Evolutionary conservation across 2,888 invertebrate genomes (phyloP), one percentile per base, ranked within the genome.

Genomic region (Oxyteleia sp.): DNA sequence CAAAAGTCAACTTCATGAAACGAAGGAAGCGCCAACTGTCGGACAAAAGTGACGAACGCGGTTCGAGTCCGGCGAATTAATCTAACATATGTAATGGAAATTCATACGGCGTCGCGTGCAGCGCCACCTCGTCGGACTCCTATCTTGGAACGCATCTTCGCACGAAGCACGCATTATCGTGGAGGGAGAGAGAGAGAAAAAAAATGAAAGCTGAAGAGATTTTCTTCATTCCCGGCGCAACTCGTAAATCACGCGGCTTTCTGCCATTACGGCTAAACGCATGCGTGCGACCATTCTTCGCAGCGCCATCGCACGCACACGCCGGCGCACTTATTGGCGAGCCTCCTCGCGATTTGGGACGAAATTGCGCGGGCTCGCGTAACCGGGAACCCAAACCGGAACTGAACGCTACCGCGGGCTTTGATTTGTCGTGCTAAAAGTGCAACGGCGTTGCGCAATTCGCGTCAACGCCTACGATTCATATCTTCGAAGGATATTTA

Each of bases 201-300:
- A 82, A 59, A 76, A 82, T 41, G 82, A 82, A 82, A 82, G 76
- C 68, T 41, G 75, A 23, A 26, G 20, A 61, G 61, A 69, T 82
- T 75, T 74, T 69, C 82, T 75, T 75, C 69, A 57, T 75, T 75
- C 75, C 41, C 49, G 49, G 64, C 63, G 41, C 51, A 41, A 45
- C 75, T 75, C 71, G 43, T 82, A 74, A 74, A 81, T 82, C 72
- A 78, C 68, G 38, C 76, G 32, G 38, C 75, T 64, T 72, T 64
- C 78, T 57, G 80, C 80, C 53, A 53, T 80, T 49, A 61, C 43
- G 66, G 38, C 43, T 43, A 18, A 49, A 49, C 76, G 82, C 71
- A 71, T 68, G 66, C 75, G 64, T 66, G 49, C 64, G 57, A 15
- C 53, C 63, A 38, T 47, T 23, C 68, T 16, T 7, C 53, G 71